phyloP scores from a whole-genome alignment of 1,140 invertebrate genomes.

The Protaetia brevitarsis region DNA sequence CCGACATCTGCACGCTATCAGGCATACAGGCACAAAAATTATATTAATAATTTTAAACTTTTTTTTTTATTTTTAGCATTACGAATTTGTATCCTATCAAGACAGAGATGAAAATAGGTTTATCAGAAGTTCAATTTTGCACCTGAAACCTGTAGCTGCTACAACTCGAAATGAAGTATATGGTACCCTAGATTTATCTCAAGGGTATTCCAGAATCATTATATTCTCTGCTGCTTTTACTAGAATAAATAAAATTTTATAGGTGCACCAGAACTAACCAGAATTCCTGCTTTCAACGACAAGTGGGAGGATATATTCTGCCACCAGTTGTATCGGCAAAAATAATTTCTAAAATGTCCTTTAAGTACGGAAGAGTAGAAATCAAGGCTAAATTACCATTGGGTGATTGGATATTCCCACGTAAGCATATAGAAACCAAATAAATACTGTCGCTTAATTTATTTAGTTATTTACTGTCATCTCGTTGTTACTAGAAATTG shows the following conservation, averaged over 20 bases:
- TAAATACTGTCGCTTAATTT: no score
- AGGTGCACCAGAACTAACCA: slow-evolving; percentile 13
- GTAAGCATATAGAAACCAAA: no score
- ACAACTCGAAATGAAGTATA: slow-evolving; percentile 14
- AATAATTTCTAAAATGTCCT: no score
- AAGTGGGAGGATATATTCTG: no score
- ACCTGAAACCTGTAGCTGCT: background rate
- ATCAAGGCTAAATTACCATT: no score
- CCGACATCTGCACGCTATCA: no score
- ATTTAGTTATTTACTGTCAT: no score
- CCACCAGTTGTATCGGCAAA: no score
- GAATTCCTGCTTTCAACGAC: no score
- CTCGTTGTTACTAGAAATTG: slow-evolving; percentile 15
- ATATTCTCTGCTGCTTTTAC: background rate
- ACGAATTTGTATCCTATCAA: slow-evolving; percentile 40
- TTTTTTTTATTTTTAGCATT: slow-evolving; percentile 33
- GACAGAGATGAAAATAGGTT: slow-evolving; percentile 25
- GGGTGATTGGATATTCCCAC: no score
- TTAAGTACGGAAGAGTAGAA: no score
- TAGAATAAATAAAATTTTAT: background rate
- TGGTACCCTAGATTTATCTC: slow-evolving; percentile 27
- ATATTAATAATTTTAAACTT: background rate
- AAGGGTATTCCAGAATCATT: slow-evolving; percentile 19
- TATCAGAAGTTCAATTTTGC: slow-evolving; percentile 22
- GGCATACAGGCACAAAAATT: no score